Base-by-base conservation (phyloP, 2,113 vertebrate species). In the Riparia riparia region DNA sequence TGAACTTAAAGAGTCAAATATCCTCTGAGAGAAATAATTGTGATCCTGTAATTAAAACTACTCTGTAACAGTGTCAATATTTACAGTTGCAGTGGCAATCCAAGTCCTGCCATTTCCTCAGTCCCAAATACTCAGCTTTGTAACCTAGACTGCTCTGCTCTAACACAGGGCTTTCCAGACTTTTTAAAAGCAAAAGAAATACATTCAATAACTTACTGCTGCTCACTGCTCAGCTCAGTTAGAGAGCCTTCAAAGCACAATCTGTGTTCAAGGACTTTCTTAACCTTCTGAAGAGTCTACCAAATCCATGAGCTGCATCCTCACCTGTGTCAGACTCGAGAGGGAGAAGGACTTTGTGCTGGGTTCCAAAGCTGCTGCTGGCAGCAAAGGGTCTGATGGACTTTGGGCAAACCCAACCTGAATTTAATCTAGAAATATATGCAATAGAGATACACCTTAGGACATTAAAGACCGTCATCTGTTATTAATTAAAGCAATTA, bases 401-500 rank as follows among this genome's bases (percentile, higher is more conserved):
- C 20, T 53, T 42, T 10, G n/a, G 86, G 60, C 44, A 82, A 83
- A 56, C 22, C 44, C 45, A 37, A 3, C 24, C 61, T 9, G 25
- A 65, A 29, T 29, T 65, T 79, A 25, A 18, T 44, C 39, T 44
- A 29, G 39, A 79, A 29, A n/a, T 44, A 22, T 8, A 64, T 17
- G 25, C 50, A 80, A 86, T 10, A 89, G 53, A 95, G 66, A 93
- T 26, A 71, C 50, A 90, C 76, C 94, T 96, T 47, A 92, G 60
- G 87, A 80, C 76, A 85, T 77, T 96, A 76, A 86, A 89, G 82
- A 86, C 50, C 25, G 44, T 73, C 84, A 96, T 95, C 90, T 79
- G 96, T 96, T 97, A 96, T 97, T 97, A 97, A 98, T 86, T 80
- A 97, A 79, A 93, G 71, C 92, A 97, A 97, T 96, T 97, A 96